Evolutionary conservation across 2,113 vertebrate genomes (phyloP).

Genomic region (Rhinoderma darwinii): DNA sequence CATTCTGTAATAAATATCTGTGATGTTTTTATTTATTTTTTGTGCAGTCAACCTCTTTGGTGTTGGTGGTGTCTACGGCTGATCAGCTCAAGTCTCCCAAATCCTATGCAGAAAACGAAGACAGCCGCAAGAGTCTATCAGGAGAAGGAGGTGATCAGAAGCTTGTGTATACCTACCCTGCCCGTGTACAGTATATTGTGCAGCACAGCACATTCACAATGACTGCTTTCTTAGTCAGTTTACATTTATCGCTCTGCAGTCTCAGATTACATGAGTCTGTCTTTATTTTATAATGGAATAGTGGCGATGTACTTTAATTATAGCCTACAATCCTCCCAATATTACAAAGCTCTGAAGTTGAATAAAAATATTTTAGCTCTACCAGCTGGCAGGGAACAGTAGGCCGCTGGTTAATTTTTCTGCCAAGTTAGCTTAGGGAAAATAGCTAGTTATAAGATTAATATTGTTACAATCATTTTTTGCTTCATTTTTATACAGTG

Average conservation of each 20-base stretch:
- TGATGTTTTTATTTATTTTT: too few species aligned
- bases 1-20: too few species aligned
- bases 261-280: background rate
- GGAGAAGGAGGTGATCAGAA: too few species aligned
- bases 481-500: background rate
- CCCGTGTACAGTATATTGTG: background rate
- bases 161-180: too few species aligned
- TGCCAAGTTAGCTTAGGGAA: conserved; percentile 13
- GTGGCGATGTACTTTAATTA: background rate
- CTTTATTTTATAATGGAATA: background rate
- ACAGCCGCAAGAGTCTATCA: too few species aligned
- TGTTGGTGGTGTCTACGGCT: too few species aligned
- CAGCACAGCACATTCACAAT: background rate
- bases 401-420: background rate
- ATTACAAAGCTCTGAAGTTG: conserved; percentile 1
- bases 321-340: background rate
- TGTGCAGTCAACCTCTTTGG: too few species aligned
- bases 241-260: background rate
- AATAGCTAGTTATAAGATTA: conserved; percentile 8
- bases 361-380: background rate
- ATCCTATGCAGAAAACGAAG: too few species aligned
- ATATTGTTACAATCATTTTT: background rate
- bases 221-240: background rate
- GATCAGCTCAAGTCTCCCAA: too few species aligned
- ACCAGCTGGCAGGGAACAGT: background rate